Evolutionary conservation across 2,113 vertebrate genomes (phyloP).

Genomic region (Labrus mixtus): DNA sequence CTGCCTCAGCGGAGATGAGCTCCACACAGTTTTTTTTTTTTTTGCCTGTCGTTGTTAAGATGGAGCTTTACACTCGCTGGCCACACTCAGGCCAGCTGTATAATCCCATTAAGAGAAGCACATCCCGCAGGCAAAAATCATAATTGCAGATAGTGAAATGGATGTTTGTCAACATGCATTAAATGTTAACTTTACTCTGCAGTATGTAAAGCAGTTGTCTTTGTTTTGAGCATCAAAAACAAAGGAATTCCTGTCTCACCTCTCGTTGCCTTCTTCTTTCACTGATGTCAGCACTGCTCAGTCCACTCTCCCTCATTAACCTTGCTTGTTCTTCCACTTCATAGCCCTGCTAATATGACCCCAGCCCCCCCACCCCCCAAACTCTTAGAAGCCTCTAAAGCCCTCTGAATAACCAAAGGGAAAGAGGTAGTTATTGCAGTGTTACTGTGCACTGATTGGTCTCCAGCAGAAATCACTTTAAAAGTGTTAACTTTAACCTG

Average conservation of each 20-base stretch:
- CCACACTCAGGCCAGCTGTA: slow-evolving; percentile 75
- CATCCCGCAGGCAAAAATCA: slow-evolving; percentile 52
- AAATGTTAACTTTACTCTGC: neutral
- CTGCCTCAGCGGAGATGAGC: slow-evolving; percentile 91
- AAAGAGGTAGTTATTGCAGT: slow-evolving; percentile 67
- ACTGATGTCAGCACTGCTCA: slow-evolving; percentile 79
- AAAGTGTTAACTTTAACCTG: slow-evolving; percentile 14
- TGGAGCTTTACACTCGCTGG: slow-evolving; percentile 83
- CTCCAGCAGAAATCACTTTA: slow-evolving; percentile 32
- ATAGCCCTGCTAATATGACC: slow-evolving; percentile 77
- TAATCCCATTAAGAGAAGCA: slow-evolving; percentile 72
- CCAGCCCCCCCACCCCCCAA: slow-evolving; percentile 12
- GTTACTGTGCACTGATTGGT: slow-evolving; percentile 47
- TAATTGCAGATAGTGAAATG: slow-evolving; percentile 45
- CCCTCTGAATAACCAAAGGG: slow-evolving; percentile 69
- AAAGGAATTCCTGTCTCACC: slow-evolving; percentile 61
- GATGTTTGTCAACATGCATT: slow-evolving; percentile 40
- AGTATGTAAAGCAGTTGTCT: neutral
- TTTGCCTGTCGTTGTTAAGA: slow-evolving; percentile 88
- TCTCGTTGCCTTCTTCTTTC: slow-evolving; percentile 70
- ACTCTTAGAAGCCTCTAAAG: slow-evolving; percentile 65
- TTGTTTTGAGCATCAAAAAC: slow-evolving; percentile 58
- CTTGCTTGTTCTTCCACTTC: slow-evolving; percentile 85
- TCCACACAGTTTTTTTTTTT: slow-evolving; percentile 90
- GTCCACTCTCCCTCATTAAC: slow-evolving; percentile 85